Base-by-base conservation (phyloP, 1,140 invertebrate species). In the Cyrtorhinus lividipennis region DNA sequence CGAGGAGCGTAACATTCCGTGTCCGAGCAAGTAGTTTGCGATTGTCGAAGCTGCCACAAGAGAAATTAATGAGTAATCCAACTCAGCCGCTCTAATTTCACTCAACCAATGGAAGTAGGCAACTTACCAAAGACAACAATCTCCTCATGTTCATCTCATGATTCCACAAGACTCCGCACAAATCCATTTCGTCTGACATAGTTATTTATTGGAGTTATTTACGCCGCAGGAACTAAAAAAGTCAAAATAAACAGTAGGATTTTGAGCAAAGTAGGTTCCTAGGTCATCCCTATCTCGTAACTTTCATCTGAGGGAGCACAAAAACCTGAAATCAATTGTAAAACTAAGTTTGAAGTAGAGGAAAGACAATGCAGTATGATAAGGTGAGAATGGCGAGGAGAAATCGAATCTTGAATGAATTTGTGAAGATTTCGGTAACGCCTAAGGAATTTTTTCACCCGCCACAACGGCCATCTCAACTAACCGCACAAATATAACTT, bases 111-210 rank as follows among this genome's bases (percentile, higher is more conserved):
- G 30, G 15, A 38, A 38, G 30, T 38, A 38, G 30, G 30, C 15
- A 57, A 81, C 81, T 83, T 79, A 94, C 92, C 77, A 95, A 77
- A 65, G 86, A 87, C 46, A 95, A 79, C 5, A 96, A 77, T 65
- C 91, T 78, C 65, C 88, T 81, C 86, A 95, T 92, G 24, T 86
- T 84, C 69, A 86, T 75, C 73, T 94, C 88, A 75, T 94, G 87
- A 70, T 82, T 86, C 84, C 86, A 92, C 67, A 94, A 79, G 72
- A 85, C 90, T 72, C 90, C 86, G 75, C 92, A 95, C 1, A 82
- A 82, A 77, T 95, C 87, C 67, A 68, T 69, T n/a, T 63, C 62
- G 27, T 58, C 62, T 24, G 62, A 63, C 62, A 63, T 63, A 20
- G 27, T 53, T 12, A 20, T 8, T 38, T 15, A 15, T 8, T 8